These are phyloP conservation scores for Arremon aurantiirostris DNA, from an alignment of 2,797 vertebrate genomes.

Conservation along the genomic window DNA sequence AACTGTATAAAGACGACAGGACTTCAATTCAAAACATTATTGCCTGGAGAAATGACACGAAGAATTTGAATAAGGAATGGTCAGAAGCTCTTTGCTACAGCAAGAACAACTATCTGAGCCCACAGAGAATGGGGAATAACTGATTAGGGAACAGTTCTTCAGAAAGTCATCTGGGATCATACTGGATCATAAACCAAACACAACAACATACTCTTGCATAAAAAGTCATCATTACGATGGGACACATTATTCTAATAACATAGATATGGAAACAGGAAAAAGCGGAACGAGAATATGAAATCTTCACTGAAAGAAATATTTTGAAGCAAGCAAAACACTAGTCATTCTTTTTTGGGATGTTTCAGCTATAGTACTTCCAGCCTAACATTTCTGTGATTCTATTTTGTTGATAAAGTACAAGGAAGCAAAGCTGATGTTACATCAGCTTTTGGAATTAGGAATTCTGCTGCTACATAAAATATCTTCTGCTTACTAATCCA, in stretches of 20 bases:
- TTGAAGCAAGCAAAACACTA: not conserved
- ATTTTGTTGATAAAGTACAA: not conserved
- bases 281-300: not conserved
- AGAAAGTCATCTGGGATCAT: not conserved
- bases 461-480: not conserved
- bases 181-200: not conserved
- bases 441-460: not conserved
- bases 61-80: not conserved
- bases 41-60: not conserved
- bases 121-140: not conserved
- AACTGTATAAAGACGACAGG: not conserved
- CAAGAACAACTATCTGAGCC: not conserved
- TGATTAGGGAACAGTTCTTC: not conserved
- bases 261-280: not conserved
- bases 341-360: not conserved
- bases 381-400: not conserved
- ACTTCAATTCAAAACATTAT: not conserved
- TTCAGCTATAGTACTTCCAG: not conserved
- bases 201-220: not conserved
- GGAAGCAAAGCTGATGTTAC: not conserved
- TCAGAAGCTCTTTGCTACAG: not conserved
- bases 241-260: not conserved
- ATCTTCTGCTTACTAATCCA: not conserved
- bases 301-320: not conserved
- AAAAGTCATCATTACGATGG: not conserved